Base-by-base conservation (phyloP, 2,888 invertebrate genomes). In the Agrochola litura region DNA sequence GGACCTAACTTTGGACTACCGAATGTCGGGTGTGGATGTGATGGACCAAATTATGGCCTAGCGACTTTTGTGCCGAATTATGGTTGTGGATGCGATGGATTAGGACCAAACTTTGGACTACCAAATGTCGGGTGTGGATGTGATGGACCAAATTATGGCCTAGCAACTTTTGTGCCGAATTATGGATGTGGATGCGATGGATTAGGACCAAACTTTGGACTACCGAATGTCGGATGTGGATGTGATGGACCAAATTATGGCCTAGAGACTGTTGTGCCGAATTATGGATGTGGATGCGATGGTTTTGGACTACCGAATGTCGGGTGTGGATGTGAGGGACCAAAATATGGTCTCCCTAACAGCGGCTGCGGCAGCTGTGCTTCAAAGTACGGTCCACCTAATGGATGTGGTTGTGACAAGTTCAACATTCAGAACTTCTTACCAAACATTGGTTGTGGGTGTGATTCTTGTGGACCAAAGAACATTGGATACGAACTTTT, bases 401-500 rank as follows among this genome's bases (percentile, higher is more conserved):
- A 63, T 8, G 77, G 68, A 4, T 82, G 70, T 22, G 68, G 74
- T 4, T 82, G 82, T 67, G 65, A 76, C 14, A 77, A 12, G 14
- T 68, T 58, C 12, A 79, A 25, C 12, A 75, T 81, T 0, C 81
- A 79, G 16, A 78, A 78, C 14, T 46, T 58, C 3, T 46, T 81
- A 19, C n/a, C 79, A 10, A 83, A 64, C 1, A 30, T 64, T 64
- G 69, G 73, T 6, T 77, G 60, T 82, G 83, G 80, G 10, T 83
- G 76, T 43, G 49, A 73, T 64, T 66, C 68, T 54, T 81, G 41
- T 30, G 82, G 71, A 0, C 3, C 66, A 25, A 82, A 67, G 0
- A 81, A 73, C 25, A 73, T 81, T 73, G 81, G 73, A 9, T 80
- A 75, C 37, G 83, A 84, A 22, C 30, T 84, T 10, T 56, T 84